phyloP scores from a whole-genome alignment of 2,797 vertebrate species.

The Cyprinella venusta region DNA sequence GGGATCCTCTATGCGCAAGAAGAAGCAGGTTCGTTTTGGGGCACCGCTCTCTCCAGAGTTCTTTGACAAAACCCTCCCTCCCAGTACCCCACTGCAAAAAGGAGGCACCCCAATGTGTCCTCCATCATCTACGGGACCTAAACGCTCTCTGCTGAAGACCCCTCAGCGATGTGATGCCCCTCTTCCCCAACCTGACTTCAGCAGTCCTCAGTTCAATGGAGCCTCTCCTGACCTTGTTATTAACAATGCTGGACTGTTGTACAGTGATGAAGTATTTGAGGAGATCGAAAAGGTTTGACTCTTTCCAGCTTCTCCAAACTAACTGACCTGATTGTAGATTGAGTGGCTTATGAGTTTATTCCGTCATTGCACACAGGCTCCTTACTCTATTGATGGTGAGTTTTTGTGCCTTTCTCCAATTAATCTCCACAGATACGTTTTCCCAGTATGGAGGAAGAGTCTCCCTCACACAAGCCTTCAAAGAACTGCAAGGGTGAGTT shows the following conservation, averaged over 20 bases:
- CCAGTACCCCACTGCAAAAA: slow-evolving; percentile 78
- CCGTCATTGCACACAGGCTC: neutral
- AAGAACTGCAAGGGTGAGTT: slow-evolving; percentile 62
- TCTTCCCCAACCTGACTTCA: slow-evolving; percentile 55
- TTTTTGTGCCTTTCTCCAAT: neutral
- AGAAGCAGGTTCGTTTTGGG: slow-evolving; percentile 78
- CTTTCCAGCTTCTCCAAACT: neutral
- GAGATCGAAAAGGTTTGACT: slow-evolving; percentile 40
- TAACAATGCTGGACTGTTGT: neutral
- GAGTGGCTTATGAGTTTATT: neutral
- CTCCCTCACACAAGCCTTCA: slow-evolving; percentile 44
- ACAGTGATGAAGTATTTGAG: slow-evolving; percentile 43
- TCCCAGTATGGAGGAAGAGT: slow-evolving; percentile 65
- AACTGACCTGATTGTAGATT: neutral
- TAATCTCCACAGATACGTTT: slow-evolving; percentile 66
- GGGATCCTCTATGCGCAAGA: slow-evolving; percentile 54
- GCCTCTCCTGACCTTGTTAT: slow-evolving; percentile 65
- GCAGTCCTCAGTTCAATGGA: slow-evolving; percentile 60
- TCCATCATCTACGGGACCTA: slow-evolving; percentile 54
- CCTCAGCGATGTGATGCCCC: slow-evolving; percentile 66
- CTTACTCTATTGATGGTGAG: neutral
- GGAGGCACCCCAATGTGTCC: slow-evolving; percentile 70
- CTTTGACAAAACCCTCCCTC: slow-evolving; percentile 79
- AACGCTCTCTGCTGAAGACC: slow-evolving; percentile 74
- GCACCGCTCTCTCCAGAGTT: slow-evolving; percentile 77